Conservation (phyloP, 1,140 invertebrate genomes). For the Dufourea novaeangliae region DNA sequence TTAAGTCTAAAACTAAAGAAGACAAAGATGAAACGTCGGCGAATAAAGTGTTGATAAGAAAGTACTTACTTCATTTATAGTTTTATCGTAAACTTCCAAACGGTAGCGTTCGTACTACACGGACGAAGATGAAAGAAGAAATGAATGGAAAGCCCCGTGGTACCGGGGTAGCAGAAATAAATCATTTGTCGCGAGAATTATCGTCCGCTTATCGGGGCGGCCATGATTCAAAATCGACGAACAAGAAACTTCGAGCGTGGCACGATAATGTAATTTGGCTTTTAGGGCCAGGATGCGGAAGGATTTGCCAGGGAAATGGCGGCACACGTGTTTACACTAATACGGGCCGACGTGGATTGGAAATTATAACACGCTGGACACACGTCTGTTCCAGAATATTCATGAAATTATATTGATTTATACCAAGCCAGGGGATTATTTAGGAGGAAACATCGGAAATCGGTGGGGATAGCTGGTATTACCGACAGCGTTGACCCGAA, state of each 20-base stretch:
- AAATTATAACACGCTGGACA: conserved; percentile 62
- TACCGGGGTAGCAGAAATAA: conserved; percentile 7
- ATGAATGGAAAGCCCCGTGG: no score
- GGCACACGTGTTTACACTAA: conserved; percentile 57
- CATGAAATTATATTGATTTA: conserved; percentile 64
- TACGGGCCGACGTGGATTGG: conserved; percentile 54
- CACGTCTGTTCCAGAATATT: conserved; percentile 55
- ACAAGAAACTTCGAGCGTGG: conserved; percentile 11
- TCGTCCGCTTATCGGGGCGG: neutral
- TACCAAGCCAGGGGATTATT: conserved; percentile 39
- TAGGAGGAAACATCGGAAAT: conserved; percentile 43
- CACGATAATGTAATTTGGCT: conserved; percentile 51
- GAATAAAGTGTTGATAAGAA: no score
- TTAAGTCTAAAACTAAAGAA: no score
- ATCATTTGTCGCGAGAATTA: neutral
- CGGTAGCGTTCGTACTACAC: no score
- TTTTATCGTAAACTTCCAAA: no score
- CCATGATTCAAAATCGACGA: conserved; percentile 10
- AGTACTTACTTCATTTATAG: no score
- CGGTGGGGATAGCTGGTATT: neutral
- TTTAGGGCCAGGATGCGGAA: conserved; percentile 49
- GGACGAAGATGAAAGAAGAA: no score
- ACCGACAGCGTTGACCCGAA: neutral
- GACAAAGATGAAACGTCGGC: no score
- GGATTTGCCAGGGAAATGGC: conserved; percentile 54